Base-by-base conservation (phyloP, 2,113 vertebrate species). In the Saguinus midas region DNA sequence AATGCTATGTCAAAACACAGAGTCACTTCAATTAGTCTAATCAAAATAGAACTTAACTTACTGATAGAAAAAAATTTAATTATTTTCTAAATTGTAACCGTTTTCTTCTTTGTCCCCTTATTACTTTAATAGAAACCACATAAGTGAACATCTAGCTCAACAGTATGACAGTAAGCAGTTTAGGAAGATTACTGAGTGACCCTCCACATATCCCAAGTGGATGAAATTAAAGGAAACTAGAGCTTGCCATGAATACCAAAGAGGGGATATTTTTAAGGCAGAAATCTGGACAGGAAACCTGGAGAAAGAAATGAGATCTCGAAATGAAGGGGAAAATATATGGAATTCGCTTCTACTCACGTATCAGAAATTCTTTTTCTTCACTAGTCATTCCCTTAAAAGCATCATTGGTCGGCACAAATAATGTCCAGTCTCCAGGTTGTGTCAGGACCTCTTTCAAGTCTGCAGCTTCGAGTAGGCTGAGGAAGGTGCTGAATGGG, bases 331-430 rank as follows among this genome's bases (percentile, higher is more conserved):
- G 61, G 17, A 8, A 50, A 70, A 48, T 80, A 70, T 32, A 61
- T 79, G 7, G 13, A 27, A 45, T 66, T 85, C 27, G 25, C 29
- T 9, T 58, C 9, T 95, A 98, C 99, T 96, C 98, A 99, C 99
- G 97, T 95, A 99, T 99, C 73, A 99, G 89, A 91, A 99, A 82
- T 50, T 97, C 84, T 57, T 99, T 98, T 80, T 99, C 99, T 0
- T 99, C 98, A 1, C 98, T 97, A 27, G 98, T 99, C 97, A 99
- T 98, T 58, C 98, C 98, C 93, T 98, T 99, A 92, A 99, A 99
- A n/a, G 99, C 99, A 50, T 99, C 99, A 21, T 99, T 99, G 32
- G 99, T 99, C 3, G 99, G 99, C 66, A 99, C 99, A 96, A 99
- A 99, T 18, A 99, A 98, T 9, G 99, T 99, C 98, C 99, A 99